Evolutionary conservation across 2,888 invertebrate genomes (phyloP), one percentile per base, ranked within the genome.

Genomic region (Achlya flavicornis): DNA sequence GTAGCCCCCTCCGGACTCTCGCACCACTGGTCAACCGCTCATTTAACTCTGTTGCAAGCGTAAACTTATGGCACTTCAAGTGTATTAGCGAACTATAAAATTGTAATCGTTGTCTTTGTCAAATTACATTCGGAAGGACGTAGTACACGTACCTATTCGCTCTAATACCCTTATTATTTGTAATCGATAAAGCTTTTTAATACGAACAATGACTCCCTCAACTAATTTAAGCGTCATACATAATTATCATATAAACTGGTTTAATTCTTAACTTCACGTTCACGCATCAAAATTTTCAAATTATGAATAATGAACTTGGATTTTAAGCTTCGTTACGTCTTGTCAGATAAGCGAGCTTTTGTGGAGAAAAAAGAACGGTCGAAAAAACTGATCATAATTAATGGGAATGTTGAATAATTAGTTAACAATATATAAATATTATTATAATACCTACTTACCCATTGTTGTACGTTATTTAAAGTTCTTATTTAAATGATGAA

Each of bases 241-340:
- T 86, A 86, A 90, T 91, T 91, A 89, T 75, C 86, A 88, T 86
- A 86, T 80, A 83, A 86, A 85, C 88, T 75, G 85, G 85, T 87
- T 88, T 80, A 79, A 81, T 81, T 86, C 78, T 83, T 77, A 80
- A 81, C 79, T 84, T 83, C 78, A 84, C 74, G 78, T 83, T 77
- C 82, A 86, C 83, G 80, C 85, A 85, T 86, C 86, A 86, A 84
- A 88, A 85, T 84, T 53, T 83, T 81, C 75, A 78, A 79, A 85
- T 86, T 90, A 90, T 91, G 89, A 90, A 89, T 90, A 91, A 91
- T 90, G 85, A 87, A 87, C 79, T 85, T 78, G 84, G 80, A 85
- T 88, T 89, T 89, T 88, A 90, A 85, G 91, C 88, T 89, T 88
- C 89, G 91, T 88, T 90, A 87, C 84, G 78, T 87, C 83, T 84